Conservation (phyloP, 2,113 vertebrate species). For the Arothron firmamentum region DNA sequence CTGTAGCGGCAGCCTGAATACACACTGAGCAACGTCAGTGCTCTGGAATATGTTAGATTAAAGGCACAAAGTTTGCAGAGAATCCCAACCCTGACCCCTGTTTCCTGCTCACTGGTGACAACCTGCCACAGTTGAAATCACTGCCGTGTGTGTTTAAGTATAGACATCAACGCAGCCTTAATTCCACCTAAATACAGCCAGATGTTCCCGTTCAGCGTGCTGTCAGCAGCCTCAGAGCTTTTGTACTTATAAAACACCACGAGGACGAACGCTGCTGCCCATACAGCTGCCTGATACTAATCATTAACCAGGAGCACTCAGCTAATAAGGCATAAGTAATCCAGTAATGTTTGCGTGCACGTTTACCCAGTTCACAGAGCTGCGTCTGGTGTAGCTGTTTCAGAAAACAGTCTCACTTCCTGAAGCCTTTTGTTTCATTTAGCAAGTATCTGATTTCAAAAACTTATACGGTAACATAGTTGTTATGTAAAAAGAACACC, state of each 20-base stretch:
- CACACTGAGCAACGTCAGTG: conserved; percentile 18
- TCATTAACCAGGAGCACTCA: conserved; percentile 43
- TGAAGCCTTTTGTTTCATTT: too few relatives aligned
- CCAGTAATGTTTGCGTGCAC: neutral
- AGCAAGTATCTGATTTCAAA: too few relatives aligned
- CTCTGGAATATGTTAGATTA: conserved; percentile 1
- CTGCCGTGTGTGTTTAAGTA: conserved; percentile 20
- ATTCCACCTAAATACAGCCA: conserved; percentile 33
- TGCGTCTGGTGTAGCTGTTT: conserved; percentile 17
- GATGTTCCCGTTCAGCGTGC: conserved; percentile 32
- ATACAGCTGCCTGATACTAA: conserved; percentile 14
- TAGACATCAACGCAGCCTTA: conserved; percentile 34
- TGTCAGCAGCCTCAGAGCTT: conserved; percentile 1
- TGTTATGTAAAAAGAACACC: conserved; percentile 25
- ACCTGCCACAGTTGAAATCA: conserved; percentile 8
- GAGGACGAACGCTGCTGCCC: conserved; percentile 42
- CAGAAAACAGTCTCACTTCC: too few relatives aligned
- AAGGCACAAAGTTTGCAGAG: conserved; percentile 25
- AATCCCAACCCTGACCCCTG: conserved; percentile 15
- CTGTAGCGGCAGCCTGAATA: conserved; percentile 32
- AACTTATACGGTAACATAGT: too few relatives aligned
- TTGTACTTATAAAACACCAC: conserved; percentile 13
- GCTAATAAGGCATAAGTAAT: neutral
- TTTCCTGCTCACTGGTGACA: conserved; percentile 15
- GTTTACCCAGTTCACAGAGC: conserved; percentile 16